phyloP scores from a whole-genome alignment of 2,113 vertebrate genomes.

The Dunckerocampus dactyliophorus region DNA sequence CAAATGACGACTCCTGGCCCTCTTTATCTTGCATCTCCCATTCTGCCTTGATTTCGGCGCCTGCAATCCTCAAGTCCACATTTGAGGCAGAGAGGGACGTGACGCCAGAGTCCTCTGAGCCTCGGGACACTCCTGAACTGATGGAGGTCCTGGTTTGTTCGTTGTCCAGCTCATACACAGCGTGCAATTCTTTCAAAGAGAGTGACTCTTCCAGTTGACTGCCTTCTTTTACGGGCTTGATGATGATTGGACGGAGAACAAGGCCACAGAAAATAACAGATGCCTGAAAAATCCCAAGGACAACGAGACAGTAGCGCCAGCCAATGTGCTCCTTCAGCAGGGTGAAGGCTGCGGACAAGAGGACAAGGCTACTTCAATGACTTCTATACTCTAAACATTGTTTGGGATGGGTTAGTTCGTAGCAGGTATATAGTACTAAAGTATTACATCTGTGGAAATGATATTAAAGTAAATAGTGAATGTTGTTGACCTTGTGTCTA shows the following conservation, averaged over 20 bases:
- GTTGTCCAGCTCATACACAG: slow-evolving; percentile 82
- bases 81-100: slow-evolving; percentile 82
- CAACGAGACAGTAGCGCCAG: slow-evolving; percentile 84
- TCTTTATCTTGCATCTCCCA: slow-evolving; percentile 32
- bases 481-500: too few species aligned
- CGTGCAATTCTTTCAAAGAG: slow-evolving; percentile 62
- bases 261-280: slow-evolving; percentile 80
- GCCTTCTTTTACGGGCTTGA: slow-evolving; percentile 47
- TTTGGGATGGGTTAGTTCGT: too few species aligned
- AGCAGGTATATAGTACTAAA: too few species aligned
- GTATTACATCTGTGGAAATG: too few species aligned
- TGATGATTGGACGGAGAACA: slow-evolving; percentile 82
- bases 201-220: slow-evolving; percentile 36
- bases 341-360: slow-evolving; percentile 74
- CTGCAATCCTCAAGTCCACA: slow-evolving; percentile 64
- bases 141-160: slow-evolving; percentile 85
- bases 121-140: slow-evolving; percentile 62
- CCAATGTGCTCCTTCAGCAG: slow-evolving; percentile 81
- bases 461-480: too few species aligned
- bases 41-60: slow-evolving; percentile 18
- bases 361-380: not conserved
- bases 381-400: not conserved
- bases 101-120: slow-evolving; percentile 86
- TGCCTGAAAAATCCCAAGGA: slow-evolving; percentile 82
- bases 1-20: not conserved